Conservation (phyloP, 2,113 vertebrate species). For the Aphelocoma coerulescens region DNA sequence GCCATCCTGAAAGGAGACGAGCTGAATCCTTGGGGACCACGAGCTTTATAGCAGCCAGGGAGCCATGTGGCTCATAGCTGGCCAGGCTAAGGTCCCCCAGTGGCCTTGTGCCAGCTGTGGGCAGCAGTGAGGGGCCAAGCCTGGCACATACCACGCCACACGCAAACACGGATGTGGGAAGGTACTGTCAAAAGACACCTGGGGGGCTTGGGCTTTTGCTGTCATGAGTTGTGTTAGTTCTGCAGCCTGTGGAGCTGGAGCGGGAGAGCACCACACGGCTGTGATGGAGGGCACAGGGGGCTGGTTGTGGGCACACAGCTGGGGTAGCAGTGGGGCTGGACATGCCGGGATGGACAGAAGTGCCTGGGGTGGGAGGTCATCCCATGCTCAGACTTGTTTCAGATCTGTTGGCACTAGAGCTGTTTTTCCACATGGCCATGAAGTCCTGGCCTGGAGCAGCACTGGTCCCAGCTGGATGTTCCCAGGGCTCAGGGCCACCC, state of each 20-base stretch:
- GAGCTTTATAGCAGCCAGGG: neutral
- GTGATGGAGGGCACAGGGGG: neutral
- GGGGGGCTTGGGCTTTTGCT: neutral
- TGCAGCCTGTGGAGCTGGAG: neutral
- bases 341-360: neutral
- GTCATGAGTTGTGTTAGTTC: neutral
- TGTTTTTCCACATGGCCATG: neutral
- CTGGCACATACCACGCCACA: neutral
- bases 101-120: neutral
- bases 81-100: neutral
- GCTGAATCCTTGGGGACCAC: fast-evolving
- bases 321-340: neutral
- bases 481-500: neutral
- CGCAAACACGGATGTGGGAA: fast-evolving
- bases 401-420: neutral
- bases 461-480: neutral
- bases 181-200: neutral
- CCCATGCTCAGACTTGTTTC: neutral
- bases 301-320: neutral
- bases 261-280: neutral
- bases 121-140: fast-evolving
- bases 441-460: neutral
- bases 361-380: neutral
- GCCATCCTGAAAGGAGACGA: neutral
- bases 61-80: neutral